These are phyloP conservation scores for Characodon lateralis DNA, from an alignment of 2,797 vertebrate species.

Conservation along the genomic window DNA sequence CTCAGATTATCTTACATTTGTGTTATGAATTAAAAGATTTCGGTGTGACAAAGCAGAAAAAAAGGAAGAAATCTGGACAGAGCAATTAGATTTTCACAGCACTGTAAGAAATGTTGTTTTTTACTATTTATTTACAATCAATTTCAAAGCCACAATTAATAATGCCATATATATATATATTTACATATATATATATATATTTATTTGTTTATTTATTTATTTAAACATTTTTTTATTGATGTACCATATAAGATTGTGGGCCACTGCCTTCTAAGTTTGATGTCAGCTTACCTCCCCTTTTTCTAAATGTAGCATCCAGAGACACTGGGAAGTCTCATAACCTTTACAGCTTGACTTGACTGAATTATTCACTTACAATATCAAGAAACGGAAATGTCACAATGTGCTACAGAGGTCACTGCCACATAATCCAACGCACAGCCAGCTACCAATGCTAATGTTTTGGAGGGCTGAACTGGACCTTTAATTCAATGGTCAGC, in stretches of 20 bases:
- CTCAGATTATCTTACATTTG: too few relatives aligned
- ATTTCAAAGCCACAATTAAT: too few relatives aligned
- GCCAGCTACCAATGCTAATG: not conserved
- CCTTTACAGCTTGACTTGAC: slow-evolving; percentile 1
- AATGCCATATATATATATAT: too few relatives aligned
- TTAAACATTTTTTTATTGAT: too few relatives aligned
- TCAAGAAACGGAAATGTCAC: not conserved
- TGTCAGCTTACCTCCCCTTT: not conserved
- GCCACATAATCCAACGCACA: not conserved
- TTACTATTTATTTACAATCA: too few relatives aligned
- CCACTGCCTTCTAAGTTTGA: not conserved
- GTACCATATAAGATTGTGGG: not conserved
- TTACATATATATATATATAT: too few relatives aligned
- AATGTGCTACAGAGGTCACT: not conserved
- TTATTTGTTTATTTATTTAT: too few relatives aligned
- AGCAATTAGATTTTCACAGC: too few relatives aligned
- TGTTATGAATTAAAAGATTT: too few relatives aligned
- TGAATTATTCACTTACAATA: slow-evolving; percentile 1
- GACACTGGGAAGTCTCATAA: not conserved
- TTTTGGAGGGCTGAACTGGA: not conserved
- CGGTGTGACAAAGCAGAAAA: too few relatives aligned
- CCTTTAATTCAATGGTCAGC: not conserved
- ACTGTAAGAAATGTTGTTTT: too few relatives aligned
- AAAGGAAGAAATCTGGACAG: too few relatives aligned
- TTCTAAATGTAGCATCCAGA: slow-evolving; percentile 1